phyloP scores from a whole-genome alignment of 2,113 vertebrate genomes.

The Tamias sibiricus region DNA sequence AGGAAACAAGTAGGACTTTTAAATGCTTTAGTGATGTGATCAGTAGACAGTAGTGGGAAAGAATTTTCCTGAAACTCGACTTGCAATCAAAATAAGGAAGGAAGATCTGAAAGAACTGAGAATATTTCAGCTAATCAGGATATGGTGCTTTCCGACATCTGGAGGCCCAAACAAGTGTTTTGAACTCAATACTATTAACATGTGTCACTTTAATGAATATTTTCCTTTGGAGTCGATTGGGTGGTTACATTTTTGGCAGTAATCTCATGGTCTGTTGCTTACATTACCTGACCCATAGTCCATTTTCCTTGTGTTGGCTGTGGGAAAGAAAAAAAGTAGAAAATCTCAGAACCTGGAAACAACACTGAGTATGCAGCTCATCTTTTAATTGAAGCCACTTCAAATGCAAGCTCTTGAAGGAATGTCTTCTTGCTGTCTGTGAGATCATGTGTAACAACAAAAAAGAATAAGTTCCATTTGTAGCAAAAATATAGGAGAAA shows the following conservation, averaged over 20 bases:
- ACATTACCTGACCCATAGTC: slow-evolving; percentile 85
- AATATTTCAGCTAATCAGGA: slow-evolving; percentile 81
- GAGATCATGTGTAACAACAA: slow-evolving; percentile 69
- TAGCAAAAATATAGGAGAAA: slow-evolving; percentile 68
- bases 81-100: slow-evolving; percentile 84
- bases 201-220: slow-evolving; percentile 84
- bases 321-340: slow-evolving; percentile 82
- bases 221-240: slow-evolving; percentile 78
- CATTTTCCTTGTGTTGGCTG: slow-evolving; percentile 81
- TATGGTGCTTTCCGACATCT: slow-evolving; percentile 83
- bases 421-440: slow-evolving; percentile 64
- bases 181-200: slow-evolving; percentile 81
- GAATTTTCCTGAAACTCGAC: slow-evolving; percentile 85
- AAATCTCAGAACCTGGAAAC: slow-evolving; percentile 79
- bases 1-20: slow-evolving; percentile 86
- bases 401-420: slow-evolving; percentile 65
- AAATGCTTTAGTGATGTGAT: slow-evolving; percentile 88
- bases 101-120: slow-evolving; percentile 82
- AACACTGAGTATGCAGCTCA: slow-evolving; percentile 53
- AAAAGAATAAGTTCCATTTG: slow-evolving; percentile 54
- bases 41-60: slow-evolving; percentile 89
- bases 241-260: slow-evolving; percentile 81
- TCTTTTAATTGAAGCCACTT: slow-evolving; percentile 69
- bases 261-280: slow-evolving; percentile 80
- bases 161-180: slow-evolving; percentile 84